phyloP scores from a whole-genome alignment of 2,113 vertebrate genomes.

The Tretioscincus oriximinensis region DNA sequence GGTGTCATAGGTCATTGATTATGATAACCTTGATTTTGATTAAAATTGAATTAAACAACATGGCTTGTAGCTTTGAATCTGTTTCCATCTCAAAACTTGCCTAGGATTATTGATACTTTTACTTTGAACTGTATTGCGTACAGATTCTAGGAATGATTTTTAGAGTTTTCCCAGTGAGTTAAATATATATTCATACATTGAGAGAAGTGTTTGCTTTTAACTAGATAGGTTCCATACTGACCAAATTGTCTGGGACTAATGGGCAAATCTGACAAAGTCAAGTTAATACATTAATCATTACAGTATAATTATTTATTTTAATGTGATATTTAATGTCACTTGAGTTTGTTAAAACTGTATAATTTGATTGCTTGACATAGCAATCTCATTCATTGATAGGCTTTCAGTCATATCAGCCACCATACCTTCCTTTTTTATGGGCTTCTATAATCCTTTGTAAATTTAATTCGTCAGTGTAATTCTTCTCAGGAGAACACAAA shows the following conservation, averaged over 20 bases:
- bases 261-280: no score
- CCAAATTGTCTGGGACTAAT: no score
- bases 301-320: no score
- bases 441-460: background rate
- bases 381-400: background rate
- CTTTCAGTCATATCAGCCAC: background rate
- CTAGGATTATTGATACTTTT: background rate
- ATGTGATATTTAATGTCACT: no score
- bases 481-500: background rate
- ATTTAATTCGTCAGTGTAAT: background rate
- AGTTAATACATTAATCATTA: no score
- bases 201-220: no score
- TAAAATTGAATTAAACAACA: background rate
- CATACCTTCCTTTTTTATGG: background rate
- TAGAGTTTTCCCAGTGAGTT: background rate
- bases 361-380: no score
- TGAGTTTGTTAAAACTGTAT: no score
- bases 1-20: background rate
- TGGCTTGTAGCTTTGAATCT: background rate
- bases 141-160: background rate
- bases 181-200: background rate
- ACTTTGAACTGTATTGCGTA: background rate
- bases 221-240: no score
- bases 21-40: background rate
- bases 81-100: background rate